phyloP scores from a whole-genome alignment of 1,140 invertebrate genomes.

The Drosophila arizonae region DNA sequence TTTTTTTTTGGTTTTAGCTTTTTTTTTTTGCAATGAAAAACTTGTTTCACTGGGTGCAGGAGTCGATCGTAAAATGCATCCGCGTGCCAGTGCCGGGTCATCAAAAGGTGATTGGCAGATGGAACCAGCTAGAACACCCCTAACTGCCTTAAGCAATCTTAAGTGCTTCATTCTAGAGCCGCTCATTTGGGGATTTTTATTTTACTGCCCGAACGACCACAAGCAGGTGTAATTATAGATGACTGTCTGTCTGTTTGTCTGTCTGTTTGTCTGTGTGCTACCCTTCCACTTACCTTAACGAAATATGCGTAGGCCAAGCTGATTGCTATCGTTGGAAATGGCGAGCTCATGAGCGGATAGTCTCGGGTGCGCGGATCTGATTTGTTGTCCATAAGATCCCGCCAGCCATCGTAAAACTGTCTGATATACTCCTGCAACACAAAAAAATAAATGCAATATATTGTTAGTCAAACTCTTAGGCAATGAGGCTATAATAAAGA shows the following conservation, averaged over 20 bases:
- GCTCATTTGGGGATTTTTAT: constrained; percentile 27
- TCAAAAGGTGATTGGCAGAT: constrained; percentile 13
- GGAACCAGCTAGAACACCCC: constrained; percentile 11
- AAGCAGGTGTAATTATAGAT: constrained; percentile 13
- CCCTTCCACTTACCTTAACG: constrained; percentile 86
- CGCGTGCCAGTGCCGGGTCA: constrained; percentile 16
- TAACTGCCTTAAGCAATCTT: background rate
- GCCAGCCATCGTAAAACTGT: constrained; percentile 84
- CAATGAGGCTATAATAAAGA: constrained; percentile 6
- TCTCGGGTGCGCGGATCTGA: constrained; percentile 91
- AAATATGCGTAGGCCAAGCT: constrained; percentile 90
- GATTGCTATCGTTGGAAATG: constrained; percentile 90
- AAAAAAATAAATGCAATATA: constrained; percentile 7
- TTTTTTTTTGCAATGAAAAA: constrained; percentile 29
- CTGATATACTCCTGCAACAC: constrained; percentile 80
- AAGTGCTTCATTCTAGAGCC: constrained; percentile 25
- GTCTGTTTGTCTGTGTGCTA: constrained; percentile 15
- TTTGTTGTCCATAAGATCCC: constrained; percentile 89
- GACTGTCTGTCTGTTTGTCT: constrained; percentile 6
- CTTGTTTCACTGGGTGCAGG: constrained; percentile 17
- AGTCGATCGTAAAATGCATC: constrained; percentile 17
- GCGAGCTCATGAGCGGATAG: constrained; percentile 93
- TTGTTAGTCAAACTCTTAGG: constrained; percentile 40
- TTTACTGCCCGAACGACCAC: background rate
- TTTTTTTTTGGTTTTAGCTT: background rate